These are phyloP conservation scores for Yasuhikotakia modesta DNA, from an alignment of 2,797 vertebrate genomes.

Conservation along the genomic window DNA sequence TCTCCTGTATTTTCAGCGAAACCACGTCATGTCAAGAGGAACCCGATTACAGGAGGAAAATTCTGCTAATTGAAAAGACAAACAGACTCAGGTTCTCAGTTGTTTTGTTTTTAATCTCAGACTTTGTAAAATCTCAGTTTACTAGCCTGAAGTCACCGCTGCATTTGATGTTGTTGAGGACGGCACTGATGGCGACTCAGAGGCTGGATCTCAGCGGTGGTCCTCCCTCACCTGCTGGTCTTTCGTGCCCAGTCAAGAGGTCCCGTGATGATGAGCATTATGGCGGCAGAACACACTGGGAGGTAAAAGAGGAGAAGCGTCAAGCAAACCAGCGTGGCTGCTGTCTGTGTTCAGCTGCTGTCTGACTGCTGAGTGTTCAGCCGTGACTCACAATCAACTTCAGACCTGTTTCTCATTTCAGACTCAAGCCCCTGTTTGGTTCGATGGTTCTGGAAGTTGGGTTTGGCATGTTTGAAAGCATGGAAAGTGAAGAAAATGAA, in stretches of 20 bases:
- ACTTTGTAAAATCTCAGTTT: slow-evolving; percentile 20
- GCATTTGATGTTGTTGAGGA: slow-evolving; percentile 32
- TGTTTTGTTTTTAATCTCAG: slow-evolving; percentile 31
- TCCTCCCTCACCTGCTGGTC: slow-evolving; percentile 38
- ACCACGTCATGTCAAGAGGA: neutral
- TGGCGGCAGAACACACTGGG: slow-evolving; percentile 27
- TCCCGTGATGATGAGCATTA: slow-evolving; percentile 48
- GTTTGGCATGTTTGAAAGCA: neutral
- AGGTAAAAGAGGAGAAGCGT: slow-evolving; percentile 38
- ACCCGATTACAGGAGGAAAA: neutral
- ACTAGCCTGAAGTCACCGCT: slow-evolving; percentile 5
- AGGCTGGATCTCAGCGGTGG: slow-evolving; percentile 38
- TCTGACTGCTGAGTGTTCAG: slow-evolving; percentile 32
- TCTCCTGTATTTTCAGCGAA: neutral
- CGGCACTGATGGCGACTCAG: slow-evolving; percentile 14
- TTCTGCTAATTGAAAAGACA: slow-evolving; percentile 16
- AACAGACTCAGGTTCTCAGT: slow-evolving; percentile 9
- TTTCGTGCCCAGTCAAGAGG: slow-evolving; percentile 45
- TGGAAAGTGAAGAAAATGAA: neutral
- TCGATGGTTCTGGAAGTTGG: neutral
- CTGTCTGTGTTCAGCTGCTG: slow-evolving; percentile 34
- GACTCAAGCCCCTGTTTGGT: slow-evolving; percentile 2
- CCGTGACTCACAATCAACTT: slow-evolving; percentile 33
- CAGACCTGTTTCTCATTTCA: neutral
- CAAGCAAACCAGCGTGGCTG: slow-evolving; percentile 33